Evolutionary conservation across 2,113 vertebrate genomes (phyloP), one percentile per base, ranked within the genome.

Genomic region (Xiphophorus couchianus): DNA sequence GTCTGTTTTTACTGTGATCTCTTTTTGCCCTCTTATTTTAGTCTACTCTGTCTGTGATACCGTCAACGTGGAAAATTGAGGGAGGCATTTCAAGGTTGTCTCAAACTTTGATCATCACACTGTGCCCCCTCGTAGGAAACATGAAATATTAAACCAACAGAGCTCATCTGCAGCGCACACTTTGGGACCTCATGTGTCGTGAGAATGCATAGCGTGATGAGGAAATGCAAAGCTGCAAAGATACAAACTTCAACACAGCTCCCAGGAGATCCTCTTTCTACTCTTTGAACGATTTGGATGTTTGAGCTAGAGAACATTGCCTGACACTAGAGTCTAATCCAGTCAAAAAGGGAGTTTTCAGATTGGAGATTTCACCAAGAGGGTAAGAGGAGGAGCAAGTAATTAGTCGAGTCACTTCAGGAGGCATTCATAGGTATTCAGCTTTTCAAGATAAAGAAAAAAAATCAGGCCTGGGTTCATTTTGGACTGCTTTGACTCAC

Each of bases 111-210:
- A 86, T 90, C 81, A 71, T 68, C 73, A 78, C 77, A 85, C 64
- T 31, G 78, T 15, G 28, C 73, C 80, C 73, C 85, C 44, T 83
- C 88, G 82, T 74, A 89, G 88, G 88, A 92, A 84, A 87, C 73
- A 89, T 90, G 71, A 90, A 92, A 89, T 90, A 90, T 90, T 88
- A 88, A 90, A 90, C 72, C 73, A 74, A 75, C 76, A 69, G 66
- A 66, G 77, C 67, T 76, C 37, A 73, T 78, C 63, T 6, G 27
- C 12, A 15, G 39, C 25, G 74, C 78, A 42, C 76, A 31, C 82
- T 76, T 61, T 70, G 61, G 83, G 82, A 67, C 71, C 60, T 22
- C 62, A 22, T n/a, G 44, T 77, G 83, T 72, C 66, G 61, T 62
- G 71, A 82, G 84, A 86, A 88, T 60, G 73, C 77, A 66, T 84